Percentiles rank a stretch among this genome's conserved stretches.
Evolutionary conservation across 1,140 invertebrate species (phyloP).

Genomic region (Camponotus vicinus): DNA sequence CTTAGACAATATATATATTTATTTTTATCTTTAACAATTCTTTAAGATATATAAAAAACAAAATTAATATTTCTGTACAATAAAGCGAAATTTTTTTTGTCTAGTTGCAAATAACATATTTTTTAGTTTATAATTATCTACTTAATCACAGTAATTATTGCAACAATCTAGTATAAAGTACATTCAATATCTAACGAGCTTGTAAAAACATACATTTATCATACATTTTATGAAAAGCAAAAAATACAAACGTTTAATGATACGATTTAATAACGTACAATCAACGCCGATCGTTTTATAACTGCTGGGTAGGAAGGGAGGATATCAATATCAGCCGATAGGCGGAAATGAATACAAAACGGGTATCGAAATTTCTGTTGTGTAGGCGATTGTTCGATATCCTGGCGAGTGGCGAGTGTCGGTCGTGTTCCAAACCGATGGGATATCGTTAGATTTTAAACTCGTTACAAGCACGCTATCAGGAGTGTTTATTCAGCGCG

Average conservation of each 20-base stretch:
- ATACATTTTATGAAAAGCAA: not conserved
- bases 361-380: conserved; percentile 58
- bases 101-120: not conserved
- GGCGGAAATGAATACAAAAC: conserved; percentile 49
- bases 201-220: no score
- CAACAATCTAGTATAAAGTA: not conserved
- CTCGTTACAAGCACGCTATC: conserved; percentile 67
- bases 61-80: not conserved
- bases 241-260: conserved; percentile 15
- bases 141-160: not conserved
- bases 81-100: not conserved
- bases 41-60: not conserved
- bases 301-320: conserved; percentile 18
- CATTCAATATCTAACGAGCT: not conserved
- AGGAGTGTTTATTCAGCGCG: conserved; percentile 74
- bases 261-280: conserved; percentile 41
- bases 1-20: not conserved
- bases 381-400: conserved; percentile 54
- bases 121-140: not conserved
- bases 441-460: conserved; percentile 70
- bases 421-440: conserved; percentile 50
- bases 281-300: conserved; percentile 39
- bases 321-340: conserved; percentile 50
- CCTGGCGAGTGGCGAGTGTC: not conserved
- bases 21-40: not conserved